A percentile compares a stretch with the other conserved stretches of the same genome.
phyloP scores from a whole-genome alignment of 2,113 vertebrate species.

The Corynorhinus townsendii region DNA sequence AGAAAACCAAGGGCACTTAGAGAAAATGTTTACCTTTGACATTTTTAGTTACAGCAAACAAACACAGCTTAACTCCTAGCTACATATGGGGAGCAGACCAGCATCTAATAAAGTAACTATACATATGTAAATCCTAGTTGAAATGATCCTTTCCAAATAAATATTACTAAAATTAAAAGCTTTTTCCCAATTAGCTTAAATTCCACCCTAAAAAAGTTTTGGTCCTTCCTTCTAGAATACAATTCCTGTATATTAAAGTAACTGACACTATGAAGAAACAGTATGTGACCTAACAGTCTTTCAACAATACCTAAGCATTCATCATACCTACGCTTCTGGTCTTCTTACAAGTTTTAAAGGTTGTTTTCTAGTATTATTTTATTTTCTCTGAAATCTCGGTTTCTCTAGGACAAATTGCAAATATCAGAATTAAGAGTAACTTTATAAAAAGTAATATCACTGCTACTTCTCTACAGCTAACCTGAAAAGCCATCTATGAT shows the following conservation, averaged over 20 bases:
- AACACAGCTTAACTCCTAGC: not conserved
- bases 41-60: not conserved
- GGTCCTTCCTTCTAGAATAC: not conserved
- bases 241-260: not conserved
- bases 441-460: not conserved
- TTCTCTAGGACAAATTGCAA: not conserved
- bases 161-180: not conserved
- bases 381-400: not conserved
- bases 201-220: not conserved
- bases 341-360: not conserved
- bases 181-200: not conserved
- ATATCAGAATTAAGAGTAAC: not conserved
- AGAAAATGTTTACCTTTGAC: not conserved
- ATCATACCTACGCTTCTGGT: not conserved
- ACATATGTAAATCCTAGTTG: not conserved
- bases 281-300: not conserved
- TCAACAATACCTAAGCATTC: not conserved
- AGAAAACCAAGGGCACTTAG: not conserved
- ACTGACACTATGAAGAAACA: not conserved
- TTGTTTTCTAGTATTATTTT: not conserved
- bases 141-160: not conserved
- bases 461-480: not conserved
- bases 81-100: not conserved
- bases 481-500: not conserved
- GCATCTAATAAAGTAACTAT: not conserved